Evolutionary conservation across 2,797 vertebrate genomes (phyloP).

Genomic region (Zalophus californianus): DNA sequence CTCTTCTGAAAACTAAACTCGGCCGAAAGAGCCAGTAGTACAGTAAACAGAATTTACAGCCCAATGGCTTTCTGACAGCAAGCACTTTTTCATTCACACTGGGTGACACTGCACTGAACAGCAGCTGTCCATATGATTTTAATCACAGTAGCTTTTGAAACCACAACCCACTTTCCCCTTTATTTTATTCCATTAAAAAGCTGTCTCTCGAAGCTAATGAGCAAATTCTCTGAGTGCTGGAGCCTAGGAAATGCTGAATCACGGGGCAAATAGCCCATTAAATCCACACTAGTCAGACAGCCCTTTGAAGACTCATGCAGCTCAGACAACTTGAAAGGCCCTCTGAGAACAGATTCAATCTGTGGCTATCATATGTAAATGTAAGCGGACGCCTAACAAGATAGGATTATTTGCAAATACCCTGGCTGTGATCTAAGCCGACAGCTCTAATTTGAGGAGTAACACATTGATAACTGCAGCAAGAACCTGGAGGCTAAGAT

Average conservation of each 20-base stretch:
- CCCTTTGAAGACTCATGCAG: conserved; percentile 46
- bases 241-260: conserved; percentile 72
- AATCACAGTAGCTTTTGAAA: conserved; percentile 74
- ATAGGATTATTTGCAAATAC: conserved; percentile 66
- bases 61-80: conserved; percentile 63
- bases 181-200: conserved; percentile 70
- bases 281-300: conserved; percentile 53
- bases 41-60: conserved; percentile 73
- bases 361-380: conserved; percentile 62
- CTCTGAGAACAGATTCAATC: conserved; percentile 51
- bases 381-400: conserved; percentile 4
- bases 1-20: conserved; percentile 23
- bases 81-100: conserved; percentile 62
- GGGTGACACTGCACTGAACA: conserved; percentile 47
- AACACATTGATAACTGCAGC: conserved; percentile 44
- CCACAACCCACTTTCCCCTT: conserved; percentile 33
- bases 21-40: conserved; percentile 4
- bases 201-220: conserved; percentile 70
- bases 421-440: conserved; percentile 65
- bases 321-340: conserved; percentile 58
- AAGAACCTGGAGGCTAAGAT: conserved; percentile 70
- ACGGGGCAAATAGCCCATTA: conserved; percentile 72
- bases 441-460: conserved; percentile 60
- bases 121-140: conserved; percentile 77
- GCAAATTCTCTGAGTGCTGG: conserved; percentile 57